Conservation (phyloP, 2,888 invertebrate genomes). For the Pterostichus niger region DNA sequence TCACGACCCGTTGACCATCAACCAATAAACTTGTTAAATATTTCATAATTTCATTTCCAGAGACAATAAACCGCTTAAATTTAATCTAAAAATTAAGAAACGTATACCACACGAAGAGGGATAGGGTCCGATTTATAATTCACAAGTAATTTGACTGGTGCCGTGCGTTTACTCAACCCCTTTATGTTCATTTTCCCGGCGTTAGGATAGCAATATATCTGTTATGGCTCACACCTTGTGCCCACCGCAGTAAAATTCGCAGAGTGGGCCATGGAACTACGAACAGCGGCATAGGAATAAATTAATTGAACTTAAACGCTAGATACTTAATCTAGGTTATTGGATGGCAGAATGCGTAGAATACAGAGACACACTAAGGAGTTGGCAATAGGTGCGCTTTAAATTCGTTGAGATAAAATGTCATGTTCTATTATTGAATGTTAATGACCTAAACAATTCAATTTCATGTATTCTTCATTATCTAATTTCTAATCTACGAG, state of each 20-base stretch:
- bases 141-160: conserved; percentile 10
- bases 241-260: conserved; percentile 22
- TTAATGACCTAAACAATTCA: no score
- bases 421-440: no score
- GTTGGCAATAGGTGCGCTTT: no score
- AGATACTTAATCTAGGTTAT: conserved; percentile 48
- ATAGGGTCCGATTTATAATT: conserved; percentile 16
- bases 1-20: no score
- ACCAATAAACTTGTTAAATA: no score
- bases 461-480: no score
- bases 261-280: conserved; percentile 6
- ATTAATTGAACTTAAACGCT: conserved; percentile 49
- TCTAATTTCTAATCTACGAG: no score
- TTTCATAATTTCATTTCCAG: no score
- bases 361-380: no score
- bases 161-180: conserved; percentile 18
- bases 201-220: conserved; percentile 38
- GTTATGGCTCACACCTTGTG: conserved; percentile 35
- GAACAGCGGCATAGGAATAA: conserved; percentile 30
- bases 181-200: conserved; percentile 46
- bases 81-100: neutral
- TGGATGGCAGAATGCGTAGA: neutral
- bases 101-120: neutral
- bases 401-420: no score
- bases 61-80: neutral